Percentiles rank a stretch among this genome's conserved stretches.
Conservation (phyloP, 2,888 invertebrate genomes). For the Rugalucina vietnamica region DNA sequence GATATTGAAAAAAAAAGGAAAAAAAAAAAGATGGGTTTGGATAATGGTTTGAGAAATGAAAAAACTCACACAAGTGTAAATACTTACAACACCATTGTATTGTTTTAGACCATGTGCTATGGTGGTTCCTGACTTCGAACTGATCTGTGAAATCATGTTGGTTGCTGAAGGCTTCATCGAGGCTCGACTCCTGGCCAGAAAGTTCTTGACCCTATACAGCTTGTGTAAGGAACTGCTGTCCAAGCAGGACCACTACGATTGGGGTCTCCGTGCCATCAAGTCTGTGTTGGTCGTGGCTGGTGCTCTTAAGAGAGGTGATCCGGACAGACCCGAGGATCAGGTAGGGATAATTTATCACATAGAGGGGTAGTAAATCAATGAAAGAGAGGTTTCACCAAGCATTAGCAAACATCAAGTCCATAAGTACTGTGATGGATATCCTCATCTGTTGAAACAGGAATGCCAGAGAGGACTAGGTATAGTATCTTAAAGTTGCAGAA, state of each 20-base stretch:
- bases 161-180: conserved; percentile 99
- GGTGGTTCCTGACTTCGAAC: conserved; percentile 98
- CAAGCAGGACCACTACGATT: conserved; percentile 96
- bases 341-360: conserved; percentile 85
- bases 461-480: too few species aligned
- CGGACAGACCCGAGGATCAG: conserved; percentile 97
- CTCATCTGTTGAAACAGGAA: too few species aligned
- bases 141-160: conserved; percentile 99
- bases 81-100: too few species aligned
- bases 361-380: too few species aligned
- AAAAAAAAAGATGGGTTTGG: too few species aligned
- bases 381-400: too few species aligned
- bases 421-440: too few species aligned
- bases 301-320: conserved; percentile 95
- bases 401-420: too few species aligned
- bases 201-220: conserved; percentile 97
- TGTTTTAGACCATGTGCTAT: conserved; percentile 95
- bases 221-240: conserved; percentile 96
- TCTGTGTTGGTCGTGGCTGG: conserved; percentile 98
- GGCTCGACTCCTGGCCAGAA: conserved; percentile 95
- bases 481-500: too few species aligned
- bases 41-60: too few species aligned
- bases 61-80: too few species aligned
- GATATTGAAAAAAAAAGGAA: too few species aligned
- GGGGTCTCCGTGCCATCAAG: conserved; percentile 98